Percentiles rank a stretch among this genome's conserved stretches.
phyloP scores from a whole-genome alignment of 92 coral and sea anemone genomes.

The Isaurus tuberculatus region DNA sequence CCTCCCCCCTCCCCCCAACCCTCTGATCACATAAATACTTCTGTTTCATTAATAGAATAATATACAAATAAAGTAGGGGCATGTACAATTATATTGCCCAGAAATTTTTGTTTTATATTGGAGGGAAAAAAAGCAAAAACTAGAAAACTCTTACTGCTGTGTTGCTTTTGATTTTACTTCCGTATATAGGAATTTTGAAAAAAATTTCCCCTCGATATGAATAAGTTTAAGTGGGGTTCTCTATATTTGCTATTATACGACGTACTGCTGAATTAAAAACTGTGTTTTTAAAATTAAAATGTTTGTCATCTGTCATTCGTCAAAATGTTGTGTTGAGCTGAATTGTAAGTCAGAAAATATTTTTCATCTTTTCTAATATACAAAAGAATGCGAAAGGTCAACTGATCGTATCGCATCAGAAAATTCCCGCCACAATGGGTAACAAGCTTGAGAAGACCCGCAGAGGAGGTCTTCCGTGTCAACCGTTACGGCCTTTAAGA shows the following conservation, averaged over 20 bases:
- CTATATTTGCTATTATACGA: slow-evolving; percentile 8
- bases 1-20: too few species aligned
- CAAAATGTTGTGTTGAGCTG: not conserved
- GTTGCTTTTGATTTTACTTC: too few species aligned
- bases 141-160: too few species aligned
- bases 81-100: too few species aligned
- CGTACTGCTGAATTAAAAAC: not conserved
- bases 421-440: slow-evolving; percentile 63
- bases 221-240: not conserved
- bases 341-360: not conserved
- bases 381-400: not conserved
- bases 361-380: not conserved
- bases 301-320: not conserved
- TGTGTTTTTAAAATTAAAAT: too few species aligned
- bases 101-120: too few species aligned
- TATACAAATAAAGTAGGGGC: too few species aligned
- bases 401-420: not conserved
- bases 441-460: slow-evolving; percentile 74
- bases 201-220: too few species aligned
- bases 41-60: too few species aligned
- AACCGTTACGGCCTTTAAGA: slow-evolving; percentile 76
- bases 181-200: too few species aligned
- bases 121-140: too few species aligned
- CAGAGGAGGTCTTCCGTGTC: slow-evolving; percentile 67
- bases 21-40: too few species aligned